Percentiles rank a stretch among this genome's conserved stretches.
These are phyloP conservation scores for Scaeva pyrastri DNA, from an alignment of 2,888 invertebrate species.

Conservation along the genomic window DNA sequence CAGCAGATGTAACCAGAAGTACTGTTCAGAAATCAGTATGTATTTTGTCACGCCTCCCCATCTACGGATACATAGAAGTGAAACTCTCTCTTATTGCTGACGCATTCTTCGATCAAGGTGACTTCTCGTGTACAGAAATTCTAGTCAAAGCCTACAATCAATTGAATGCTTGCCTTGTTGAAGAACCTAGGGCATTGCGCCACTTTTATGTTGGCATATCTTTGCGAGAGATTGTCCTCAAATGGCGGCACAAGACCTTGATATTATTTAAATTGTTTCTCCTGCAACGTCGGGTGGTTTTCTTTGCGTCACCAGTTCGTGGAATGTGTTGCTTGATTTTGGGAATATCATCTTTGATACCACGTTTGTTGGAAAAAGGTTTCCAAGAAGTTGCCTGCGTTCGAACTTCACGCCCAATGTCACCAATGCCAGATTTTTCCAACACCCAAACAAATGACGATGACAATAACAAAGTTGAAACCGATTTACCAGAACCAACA, in stretches of 20 bases:
- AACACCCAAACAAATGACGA: conserved; percentile 77
- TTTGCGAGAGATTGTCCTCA: conserved; percentile 82
- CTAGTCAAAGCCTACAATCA: conserved; percentile 96
- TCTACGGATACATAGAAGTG: conserved; percentile 97
- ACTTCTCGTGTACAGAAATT: conserved; percentile 94
- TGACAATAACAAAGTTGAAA: conserved; percentile 29
- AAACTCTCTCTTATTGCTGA: conserved; percentile 98
- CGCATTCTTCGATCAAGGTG: conserved; percentile 98
- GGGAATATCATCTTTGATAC: conserved; percentile 94
- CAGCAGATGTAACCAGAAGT: conserved; percentile 97
- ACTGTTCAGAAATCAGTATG: conserved; percentile 99
- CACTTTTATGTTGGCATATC: conserved; percentile 83
- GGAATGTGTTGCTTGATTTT: conserved; percentile 94
- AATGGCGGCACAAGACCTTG: conserved; percentile 95
- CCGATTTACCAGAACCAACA: conserved; percentile 6
- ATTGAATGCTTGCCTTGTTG: conserved; percentile 90
- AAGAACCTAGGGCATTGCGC: conserved; percentile 86
- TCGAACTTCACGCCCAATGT: conserved; percentile 89
- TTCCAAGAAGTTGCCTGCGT: conserved; percentile 93
- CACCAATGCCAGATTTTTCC: conserved; percentile 88
- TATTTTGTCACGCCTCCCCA: conserved; percentile 94
- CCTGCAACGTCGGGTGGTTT: conserved; percentile 94
- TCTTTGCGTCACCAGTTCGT: conserved; percentile 96
- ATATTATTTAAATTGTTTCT: conserved; percentile 96
- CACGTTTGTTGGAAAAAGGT: conserved; percentile 94